Evolutionary conservation across 1,140 invertebrate species (phyloP), one percentile per base, ranked within the genome.

Genomic region (Cotesia chilonis): DNA sequence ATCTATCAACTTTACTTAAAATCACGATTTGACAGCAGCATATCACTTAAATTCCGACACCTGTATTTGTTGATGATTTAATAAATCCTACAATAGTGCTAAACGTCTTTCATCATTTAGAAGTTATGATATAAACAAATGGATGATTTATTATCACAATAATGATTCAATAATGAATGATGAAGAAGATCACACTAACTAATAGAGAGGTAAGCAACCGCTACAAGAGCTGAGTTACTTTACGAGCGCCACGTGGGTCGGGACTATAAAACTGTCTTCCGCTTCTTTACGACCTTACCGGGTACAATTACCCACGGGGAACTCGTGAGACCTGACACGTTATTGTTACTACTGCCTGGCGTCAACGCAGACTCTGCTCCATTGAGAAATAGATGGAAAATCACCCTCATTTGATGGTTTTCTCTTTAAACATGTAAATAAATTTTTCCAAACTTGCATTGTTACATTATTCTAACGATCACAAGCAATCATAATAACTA

Each of bases 181-280:
- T 69, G 78, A 76, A 68, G 60, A 64, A 64, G 72, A 41, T 69
- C 41, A 28, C 59, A 71, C 76, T 75, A 71, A 77, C 76, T 78
- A 80, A 81, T 79, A 77, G 75, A 78, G 75, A 76, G 69, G 71
- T 72, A 68, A 68, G 52, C 28, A 70, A 54, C 60, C 66, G 57
- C 47, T 36, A 60, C 71, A 55, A 75, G 55, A 52, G 59, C 38
- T 28, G 59, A 55, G 68, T 79, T 79, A 75, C 75, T 83, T 83
- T 83, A 81, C 79, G 82, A 84, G 77, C 80, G 81, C 82, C 84
- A 85, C 84, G 84, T 85, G 84, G 82, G 77, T 80, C 78, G 77
- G 72, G 77, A 78, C 81, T 81, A 83, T 82, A 82, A 84, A 85
- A 85, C 83, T 85, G 83, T 85, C 83, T 84, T 83, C 82, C 77